Base-by-base conservation (phyloP, 1,140 invertebrate genomes). In the Heliconius congener region DNA sequence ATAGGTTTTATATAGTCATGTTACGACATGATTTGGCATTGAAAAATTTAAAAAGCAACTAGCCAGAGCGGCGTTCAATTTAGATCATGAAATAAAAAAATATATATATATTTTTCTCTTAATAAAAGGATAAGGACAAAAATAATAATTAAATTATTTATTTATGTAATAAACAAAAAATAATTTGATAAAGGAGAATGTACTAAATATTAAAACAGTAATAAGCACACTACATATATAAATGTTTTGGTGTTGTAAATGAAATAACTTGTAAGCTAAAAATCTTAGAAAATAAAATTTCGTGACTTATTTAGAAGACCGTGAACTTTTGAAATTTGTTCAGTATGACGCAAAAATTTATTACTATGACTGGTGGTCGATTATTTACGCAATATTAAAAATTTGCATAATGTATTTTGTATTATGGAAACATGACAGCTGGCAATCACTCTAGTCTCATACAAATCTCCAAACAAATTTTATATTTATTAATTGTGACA, bases 321-420 rank as follows among this genome's bases (percentile, higher is more conserved):
- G 84, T 90, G 88, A 91, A 91, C 87, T 90, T 89, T 89, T 85
- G 81, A 83, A 71, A 83, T 85, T 81, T 84, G 86, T 85, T 88
- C 85, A 86, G 83, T 85, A 86, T 87, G 85, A 71, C 77, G 76
- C 71, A 80, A 76, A 60, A 30, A 66, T 27, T 27, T 30, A 57
- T 66, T 23, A 52, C 42, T 74, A 39, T 34, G 50, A 34, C 27
- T 57, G 70, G 52, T 60, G 73, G 39, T 73, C 55, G 71, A 60
- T 78, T 73, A 19, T 37, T 73, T 78, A 42, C 37, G 34, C 52
- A 78, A 78, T 50, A 76, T 57, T 18, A 50, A 71, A 79, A 57
- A 74, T 79, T 30, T 76, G 74, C 74, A 71, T 70, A 70, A 76
- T 66, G n/a, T 66, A 66, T 76, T 70, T 52, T 52, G 18, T 66